These are phyloP conservation scores for Sturmia bella DNA, from an alignment of 2,888 invertebrate species.

Conservation along the genomic window DNA sequence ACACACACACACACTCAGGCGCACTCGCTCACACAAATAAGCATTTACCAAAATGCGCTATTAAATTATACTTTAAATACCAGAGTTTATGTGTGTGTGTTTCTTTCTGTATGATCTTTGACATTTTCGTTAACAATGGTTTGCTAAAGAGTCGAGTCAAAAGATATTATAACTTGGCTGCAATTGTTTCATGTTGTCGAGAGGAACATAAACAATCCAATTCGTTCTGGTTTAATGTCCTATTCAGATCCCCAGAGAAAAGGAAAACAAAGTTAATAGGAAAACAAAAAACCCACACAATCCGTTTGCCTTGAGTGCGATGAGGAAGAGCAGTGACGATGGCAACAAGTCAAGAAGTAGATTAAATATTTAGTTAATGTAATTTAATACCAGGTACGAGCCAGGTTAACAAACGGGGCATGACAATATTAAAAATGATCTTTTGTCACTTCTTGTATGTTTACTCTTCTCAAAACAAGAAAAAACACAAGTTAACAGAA, in stretches of 20 bases:
- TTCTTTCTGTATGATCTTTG: slow-evolving; percentile 51
- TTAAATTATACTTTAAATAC: slow-evolving; percentile 68
- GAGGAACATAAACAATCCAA: slow-evolving; percentile 59
- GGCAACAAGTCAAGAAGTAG: slow-evolving; percentile 40
- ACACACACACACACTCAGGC: neutral
- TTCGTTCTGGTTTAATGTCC: slow-evolving; percentile 59
- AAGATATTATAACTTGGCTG: slow-evolving; percentile 30
- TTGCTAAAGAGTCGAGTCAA: slow-evolving; percentile 62
- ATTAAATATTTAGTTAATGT: slow-evolving; percentile 46
- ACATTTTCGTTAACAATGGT: slow-evolving; percentile 66
- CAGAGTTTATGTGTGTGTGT: slow-evolving; percentile 9
- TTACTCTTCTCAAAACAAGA: neutral
- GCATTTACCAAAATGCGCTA: slow-evolving; percentile 28
- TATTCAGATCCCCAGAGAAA: slow-evolving; percentile 29
- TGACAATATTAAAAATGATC: slow-evolving; percentile 56
- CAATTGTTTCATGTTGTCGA: slow-evolving; percentile 58
- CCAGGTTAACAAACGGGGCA: slow-evolving; percentile 39
- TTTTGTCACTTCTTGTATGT: slow-evolving; percentile 22
- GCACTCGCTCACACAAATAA: neutral
- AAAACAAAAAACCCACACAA: slow-evolving; percentile 56
- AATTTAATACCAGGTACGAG: slow-evolving; percentile 31
- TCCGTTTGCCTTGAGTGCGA: slow-evolving; percentile 1
- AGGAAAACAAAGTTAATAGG: slow-evolving; percentile 1
- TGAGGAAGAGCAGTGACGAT: neutral
- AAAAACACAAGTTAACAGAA: neutral